Base-by-base conservation (phyloP, 2,113 vertebrate species). In the Platanista minor region DNA sequence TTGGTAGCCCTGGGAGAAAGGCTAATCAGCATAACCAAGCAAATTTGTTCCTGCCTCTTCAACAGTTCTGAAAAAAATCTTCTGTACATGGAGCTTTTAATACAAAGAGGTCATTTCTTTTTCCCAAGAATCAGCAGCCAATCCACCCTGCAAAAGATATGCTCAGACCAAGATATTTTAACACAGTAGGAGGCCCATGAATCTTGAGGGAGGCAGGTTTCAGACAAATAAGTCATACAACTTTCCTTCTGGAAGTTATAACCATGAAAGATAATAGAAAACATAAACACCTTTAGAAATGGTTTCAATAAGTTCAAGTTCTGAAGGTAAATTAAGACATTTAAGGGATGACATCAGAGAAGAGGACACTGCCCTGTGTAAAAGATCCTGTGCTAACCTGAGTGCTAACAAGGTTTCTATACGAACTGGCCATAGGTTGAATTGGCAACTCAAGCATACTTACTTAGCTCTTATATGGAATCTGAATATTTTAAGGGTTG, bases 11-110 rank as follows among this genome's bases (percentile, higher is more conserved):
- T 69, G 41, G 49, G 82, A 94, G 57, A 78, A 96, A 93, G 27
- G 52, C 86, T 94, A 25, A 92, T 69, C 41, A 64, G 74, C 41
- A 91, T 43, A 61, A 88, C 33, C 72, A 86, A 77, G 67, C 46
- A 83, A 74, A 97, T 87, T 69, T 95, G 52, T 66, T 91, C 85
- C 64, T 88, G 75, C 29, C 80, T 90, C 78, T 96, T 96, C 61
- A 78, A 91, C 41, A 89, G 31, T 46, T 71, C 77, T 82, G 77
- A n/a, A 81, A 59, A 92, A 66, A 92, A 69, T 77, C 66, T 52
- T 25, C 77, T 71, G n/a, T 81, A 92, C 14, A 49, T 46, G 61
- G 10, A 69, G 15, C 41, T 83, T 33, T 43, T 87, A 92, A 54
- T 52, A 71, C 46, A 23, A 86, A 77, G 46, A 93, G 66, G n/a